Percentiles rank a stretch among this genome's conserved stretches.
Conservation (phyloP, 2,888 invertebrate genomes). For the Epirrhoe tristata region DNA sequence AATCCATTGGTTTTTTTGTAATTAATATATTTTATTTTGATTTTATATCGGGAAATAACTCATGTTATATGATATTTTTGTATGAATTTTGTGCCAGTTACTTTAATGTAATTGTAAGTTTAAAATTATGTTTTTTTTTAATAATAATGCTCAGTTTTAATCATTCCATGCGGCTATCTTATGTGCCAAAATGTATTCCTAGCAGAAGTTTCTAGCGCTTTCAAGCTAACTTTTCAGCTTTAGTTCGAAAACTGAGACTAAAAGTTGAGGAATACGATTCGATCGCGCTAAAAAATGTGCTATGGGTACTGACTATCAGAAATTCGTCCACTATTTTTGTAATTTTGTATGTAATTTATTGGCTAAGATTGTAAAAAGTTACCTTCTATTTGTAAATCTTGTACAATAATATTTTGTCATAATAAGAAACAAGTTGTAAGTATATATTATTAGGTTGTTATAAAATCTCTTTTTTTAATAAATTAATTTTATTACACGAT, state of each 20-base stretch:
- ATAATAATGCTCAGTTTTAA: constrained; percentile 68
- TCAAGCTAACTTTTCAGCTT: neutral
- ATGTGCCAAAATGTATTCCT: constrained; percentile 70
- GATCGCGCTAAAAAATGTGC: constrained; percentile 14
- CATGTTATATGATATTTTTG: constrained; percentile 45
- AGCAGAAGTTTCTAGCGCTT: constrained; percentile 14
- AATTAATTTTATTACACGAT: constrained; percentile 68
- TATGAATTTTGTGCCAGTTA: constrained; percentile 82
- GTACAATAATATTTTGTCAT: constrained; percentile 60
- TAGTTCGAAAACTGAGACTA: neutral
- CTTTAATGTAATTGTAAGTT: constrained; percentile 56
- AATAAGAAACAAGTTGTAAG: constrained; percentile 59
- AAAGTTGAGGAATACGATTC: neutral
- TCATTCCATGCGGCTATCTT: constrained; percentile 55
- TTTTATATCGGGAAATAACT: constrained; percentile 3
- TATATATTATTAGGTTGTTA: constrained; percentile 64
- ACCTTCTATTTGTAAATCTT: constrained; percentile 71
- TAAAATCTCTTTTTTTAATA: constrained; percentile 70
- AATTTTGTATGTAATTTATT: constrained; percentile 64
- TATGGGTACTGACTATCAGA: constrained; percentile 39
- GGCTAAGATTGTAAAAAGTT: constrained; percentile 68
- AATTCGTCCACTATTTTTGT: constrained; percentile 43
- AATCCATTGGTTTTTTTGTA: neutral
- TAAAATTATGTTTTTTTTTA: constrained; percentile 43
- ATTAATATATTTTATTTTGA: neutral